Base-by-base conservation (phyloP, 2,797 vertebrate genomes). In the Otus scops region DNA sequence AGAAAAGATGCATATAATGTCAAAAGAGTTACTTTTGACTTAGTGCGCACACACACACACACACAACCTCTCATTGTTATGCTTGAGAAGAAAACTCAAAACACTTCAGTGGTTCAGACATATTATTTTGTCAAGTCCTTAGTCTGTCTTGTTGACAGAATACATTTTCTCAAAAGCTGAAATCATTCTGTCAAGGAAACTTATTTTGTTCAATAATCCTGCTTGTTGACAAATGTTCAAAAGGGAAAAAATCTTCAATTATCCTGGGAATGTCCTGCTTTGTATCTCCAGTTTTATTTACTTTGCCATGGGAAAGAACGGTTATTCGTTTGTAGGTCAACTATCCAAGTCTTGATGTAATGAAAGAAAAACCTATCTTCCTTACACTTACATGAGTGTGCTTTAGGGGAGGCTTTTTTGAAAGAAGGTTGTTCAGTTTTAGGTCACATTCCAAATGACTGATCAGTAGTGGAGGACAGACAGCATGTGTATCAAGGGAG, bases 101-200 rank as follows among this genome's bases (percentile, higher is more conserved):
- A 89, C 89, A 92, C 91, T 92, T 95, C 88, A 90, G 69, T 84
- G 65, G 59, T 79, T 97, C 85, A 92, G 95, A 93, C 54, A 45
- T 96, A 97, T 97, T 97, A 97, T 97, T 97, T 97, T 96, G 94
- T 94, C 95, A 97, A 91, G 86, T 93, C 92, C 75, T 97, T 97
- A 92, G 94, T 95, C 85, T 91, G 92, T 96, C 95, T 96, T 95
- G 88, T 97, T 97, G 96, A 97, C 92, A 97, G 95, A 94, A 94
- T 96, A 82, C 80, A 94, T 96, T 96, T 97, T 97, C 95, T 96
- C 92, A 96, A 97, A 96, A 94, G 93, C 91, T 90, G 82, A 94
- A 97, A 97, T 97, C 95, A 97, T 90, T 92, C 95, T 97, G 97
- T 97, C 96, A 97, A 69, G 88, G 91, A 93, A 95, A 96, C 88